Evolutionary conservation across 2,888 invertebrate genomes (phyloP).

Genomic region (Neuroscelio doddi): DNA sequence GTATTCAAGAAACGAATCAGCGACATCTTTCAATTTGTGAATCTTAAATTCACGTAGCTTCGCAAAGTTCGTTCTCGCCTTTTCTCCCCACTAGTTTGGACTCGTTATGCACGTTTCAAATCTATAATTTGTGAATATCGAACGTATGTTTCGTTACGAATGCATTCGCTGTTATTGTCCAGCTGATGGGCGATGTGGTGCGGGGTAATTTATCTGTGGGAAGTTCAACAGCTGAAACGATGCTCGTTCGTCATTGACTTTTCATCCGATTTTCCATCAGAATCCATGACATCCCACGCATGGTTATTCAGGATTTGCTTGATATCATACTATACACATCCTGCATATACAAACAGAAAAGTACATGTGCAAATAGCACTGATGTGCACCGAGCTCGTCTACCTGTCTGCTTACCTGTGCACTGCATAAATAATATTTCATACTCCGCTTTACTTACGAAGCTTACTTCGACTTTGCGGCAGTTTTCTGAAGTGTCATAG

Average conservation of each 20-base stretch:
- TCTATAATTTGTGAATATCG: neutral
- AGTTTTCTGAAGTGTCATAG: no score
- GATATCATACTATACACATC: no score
- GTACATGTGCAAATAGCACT: no score
- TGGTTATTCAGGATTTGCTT: neutral
- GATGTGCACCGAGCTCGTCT: no score
- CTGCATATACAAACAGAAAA: no score
- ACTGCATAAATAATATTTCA: no score
- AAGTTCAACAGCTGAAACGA: slow-evolving; percentile 1
- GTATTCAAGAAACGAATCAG: neutral
- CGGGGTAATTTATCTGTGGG: slow-evolving; percentile 2
- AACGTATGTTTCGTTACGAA: neutral
- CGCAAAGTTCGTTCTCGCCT: neutral
- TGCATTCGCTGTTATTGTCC: neutral
- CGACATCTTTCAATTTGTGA: neutral
- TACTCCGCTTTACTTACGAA: no score
- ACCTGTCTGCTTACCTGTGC: no score
- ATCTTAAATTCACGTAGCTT: neutral
- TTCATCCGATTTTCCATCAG: slow-evolving; percentile 1
- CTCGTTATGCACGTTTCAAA: no score
- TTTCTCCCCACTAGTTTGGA: neutral
- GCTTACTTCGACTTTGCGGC: no score
- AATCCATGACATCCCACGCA: neutral
- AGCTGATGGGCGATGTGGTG: neutral
- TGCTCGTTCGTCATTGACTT: slow-evolving; percentile 6